Evolutionary conservation across 2,888 invertebrate genomes (phyloP).

Genomic region (Meghimatium bilineatum): DNA sequence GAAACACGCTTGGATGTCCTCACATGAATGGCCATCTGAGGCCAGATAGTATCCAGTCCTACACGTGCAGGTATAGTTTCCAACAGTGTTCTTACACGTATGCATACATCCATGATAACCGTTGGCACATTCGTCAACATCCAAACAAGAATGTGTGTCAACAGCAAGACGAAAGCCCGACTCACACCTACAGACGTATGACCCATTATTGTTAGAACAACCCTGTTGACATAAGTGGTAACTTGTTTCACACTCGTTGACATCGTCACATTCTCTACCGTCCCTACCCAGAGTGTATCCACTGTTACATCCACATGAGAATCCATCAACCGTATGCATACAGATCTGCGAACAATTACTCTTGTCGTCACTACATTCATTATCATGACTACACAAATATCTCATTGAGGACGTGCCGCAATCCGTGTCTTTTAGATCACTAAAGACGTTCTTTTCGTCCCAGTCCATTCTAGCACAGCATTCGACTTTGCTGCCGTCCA

Average conservation of each 20-base stretch:
- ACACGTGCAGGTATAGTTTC: constrained; percentile 52
- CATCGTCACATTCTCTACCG: neutral
- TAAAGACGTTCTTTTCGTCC: neutral
- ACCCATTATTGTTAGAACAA: constrained; percentile 60
- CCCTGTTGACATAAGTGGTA: too few species aligned
- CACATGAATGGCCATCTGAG: neutral
- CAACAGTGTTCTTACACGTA: constrained; percentile 52
- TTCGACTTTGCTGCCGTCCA: too few species aligned
- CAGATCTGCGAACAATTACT: constrained; percentile 10
- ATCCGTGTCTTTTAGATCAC: neutral
- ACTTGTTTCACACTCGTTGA: neutral
- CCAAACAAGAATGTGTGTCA: constrained; percentile 15
- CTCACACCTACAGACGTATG: constrained; percentile 68
- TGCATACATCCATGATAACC: neutral
- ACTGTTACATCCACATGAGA: neutral
- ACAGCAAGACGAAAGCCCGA: constrained; percentile 65
- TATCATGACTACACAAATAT: neutral
- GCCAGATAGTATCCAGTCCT: neutral
- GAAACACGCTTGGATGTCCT: neutral
- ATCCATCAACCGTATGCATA: neutral
- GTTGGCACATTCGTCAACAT: neutral
- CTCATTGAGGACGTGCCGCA: neutral
- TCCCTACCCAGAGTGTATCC: neutral
- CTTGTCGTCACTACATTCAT: neutral
- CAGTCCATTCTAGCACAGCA: constrained; percentile 26